Evolutionary conservation across 2,888 invertebrate species (phyloP), one percentile per base, ranked within the genome.

Genomic region (Philereme vetulata): DNA sequence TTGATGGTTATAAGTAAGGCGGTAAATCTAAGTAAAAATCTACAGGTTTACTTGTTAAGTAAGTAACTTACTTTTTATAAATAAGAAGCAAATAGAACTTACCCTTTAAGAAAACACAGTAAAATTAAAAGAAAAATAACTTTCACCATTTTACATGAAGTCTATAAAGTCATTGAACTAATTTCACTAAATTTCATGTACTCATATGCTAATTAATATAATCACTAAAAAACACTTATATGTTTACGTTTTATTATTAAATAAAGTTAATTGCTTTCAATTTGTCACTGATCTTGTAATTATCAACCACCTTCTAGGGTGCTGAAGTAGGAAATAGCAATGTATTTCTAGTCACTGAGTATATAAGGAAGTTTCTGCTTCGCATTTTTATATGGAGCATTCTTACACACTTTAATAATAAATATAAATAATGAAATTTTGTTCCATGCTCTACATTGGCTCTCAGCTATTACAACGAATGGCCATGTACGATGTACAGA

Each of bases 81-180:
- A 6, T 34, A n/a, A n/a, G 10, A 7, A 35, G 11, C 6, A 10
- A 4, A 4, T 0, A 36, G 34, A 42, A 54, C 59, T 59, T 40
- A 59, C 59, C 53, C 59, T 40, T 45, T 32, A 4, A 59, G 7
- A 0, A 48, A 11, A 33, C 40, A 49, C 42, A 59, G 40, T 3
- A 50, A 52, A 49, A 4, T 36, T 11, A 59, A 32, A 44, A 40
- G 2, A 3, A 51, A 11, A 21, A 47, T 32, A 10, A 8, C 32
- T 10, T 8, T 11, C 32, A 38, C 5, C 57, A 57, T 57, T 10
- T 44, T 51, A 33, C 35, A 42, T 11, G 8, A 33, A 34, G 34
- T 47, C 47, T n/a, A 48, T 33, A 33, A 48, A 35, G 0, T 47
- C 34, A 47, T 9, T 48, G 11, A 48, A 48, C 48, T 36, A 5